Evolutionary conservation across 2,888 invertebrate genomes (phyloP), one percentile per base, ranked within the genome.

Genomic region (Sesamia inferens): DNA sequence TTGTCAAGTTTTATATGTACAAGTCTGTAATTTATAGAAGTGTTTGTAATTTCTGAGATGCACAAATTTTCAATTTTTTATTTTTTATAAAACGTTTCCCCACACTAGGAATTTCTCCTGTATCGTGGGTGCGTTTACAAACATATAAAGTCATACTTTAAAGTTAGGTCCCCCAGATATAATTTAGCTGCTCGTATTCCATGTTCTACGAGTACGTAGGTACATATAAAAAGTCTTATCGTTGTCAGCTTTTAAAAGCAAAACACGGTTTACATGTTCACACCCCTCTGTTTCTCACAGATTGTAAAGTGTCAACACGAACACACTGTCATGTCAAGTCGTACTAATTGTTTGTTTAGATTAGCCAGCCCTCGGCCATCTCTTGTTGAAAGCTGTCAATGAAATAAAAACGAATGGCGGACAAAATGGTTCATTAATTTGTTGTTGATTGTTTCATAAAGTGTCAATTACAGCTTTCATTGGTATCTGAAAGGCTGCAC

Each of bases 271-370:
- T 62, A 73, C 47, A 73, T 68, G 58, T 64, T 78, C 74, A 68
- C 81, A 72, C 81, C 84, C 77, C 64, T 63, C 61, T 19, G 24
- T 74, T 74, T 84, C 81, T 72, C 84, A 81, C 81, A 83, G 76
- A 69, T 69, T 76, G 55, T 75, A 51, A 85, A 78, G 67, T 82
- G 85, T 82, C 83, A 80, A 80, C 80, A 65, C 74, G 58, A 80
- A 80, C 80, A 65, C 74, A 61, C 63, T 24, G n/a, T 22, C 65
- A 66, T 65, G 65, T 59, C 24, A 72, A 69, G 39, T 62, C 64
- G 51, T 61, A 68, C 69, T 85, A 79, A 82, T 76, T 74, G 78
- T 75, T 85, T 85, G 78, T 82, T 86, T 83, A 78, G 59, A 76
- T 83, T 72, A 72, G 62, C 61, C 55, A 68, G 22, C 58, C 54